phyloP scores from a whole-genome alignment of 2,888 invertebrate species.

The Ceraclea dissimilis region DNA sequence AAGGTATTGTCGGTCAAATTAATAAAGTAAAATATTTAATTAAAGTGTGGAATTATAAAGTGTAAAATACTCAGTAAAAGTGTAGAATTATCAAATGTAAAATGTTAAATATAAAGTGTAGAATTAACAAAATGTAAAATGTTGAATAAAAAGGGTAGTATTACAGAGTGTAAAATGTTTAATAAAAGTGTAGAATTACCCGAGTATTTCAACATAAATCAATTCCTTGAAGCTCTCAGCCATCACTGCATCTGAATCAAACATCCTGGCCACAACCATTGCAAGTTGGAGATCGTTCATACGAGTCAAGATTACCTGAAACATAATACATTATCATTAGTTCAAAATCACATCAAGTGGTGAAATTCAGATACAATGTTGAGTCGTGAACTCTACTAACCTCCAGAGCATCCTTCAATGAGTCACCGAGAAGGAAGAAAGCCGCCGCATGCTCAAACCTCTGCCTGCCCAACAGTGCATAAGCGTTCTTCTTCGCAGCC shows the following conservation, averaged over 20 bases:
- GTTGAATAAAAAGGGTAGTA: too few species aligned
- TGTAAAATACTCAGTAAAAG: too few species aligned
- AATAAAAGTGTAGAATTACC: slow-evolving; percentile 35
- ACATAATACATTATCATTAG: background rate
- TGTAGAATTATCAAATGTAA: slow-evolving; percentile 42
- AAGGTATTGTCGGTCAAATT: too few species aligned
- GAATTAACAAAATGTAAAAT: too few species aligned
- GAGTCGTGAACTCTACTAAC: slow-evolving; percentile 42
- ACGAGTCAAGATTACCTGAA: slow-evolving; percentile 76
- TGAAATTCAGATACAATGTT: background rate
- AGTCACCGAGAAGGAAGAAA: slow-evolving; percentile 93
- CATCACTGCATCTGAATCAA: slow-evolving; percentile 72
- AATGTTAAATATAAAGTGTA: too few species aligned
- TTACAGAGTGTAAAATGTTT: too few species aligned
- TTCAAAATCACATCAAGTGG: background rate
- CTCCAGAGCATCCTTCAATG: slow-evolving; percentile 92
- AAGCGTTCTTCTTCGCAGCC: slow-evolving; percentile 97
- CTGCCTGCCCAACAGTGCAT: slow-evolving; percentile 90
- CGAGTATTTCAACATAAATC: slow-evolving; percentile 71
- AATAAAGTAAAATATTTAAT: too few species aligned
- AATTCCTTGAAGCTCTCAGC: slow-evolving; percentile 66
- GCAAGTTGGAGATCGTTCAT: slow-evolving; percentile 93
- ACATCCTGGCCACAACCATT: slow-evolving; percentile 85
- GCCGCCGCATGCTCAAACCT: slow-evolving; percentile 97
- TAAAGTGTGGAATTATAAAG: slow-evolving; percentile 31